Evolutionary conservation across 1,140 invertebrate genomes (phyloP).

Genomic region (Drosophila tropicalis): DNA sequence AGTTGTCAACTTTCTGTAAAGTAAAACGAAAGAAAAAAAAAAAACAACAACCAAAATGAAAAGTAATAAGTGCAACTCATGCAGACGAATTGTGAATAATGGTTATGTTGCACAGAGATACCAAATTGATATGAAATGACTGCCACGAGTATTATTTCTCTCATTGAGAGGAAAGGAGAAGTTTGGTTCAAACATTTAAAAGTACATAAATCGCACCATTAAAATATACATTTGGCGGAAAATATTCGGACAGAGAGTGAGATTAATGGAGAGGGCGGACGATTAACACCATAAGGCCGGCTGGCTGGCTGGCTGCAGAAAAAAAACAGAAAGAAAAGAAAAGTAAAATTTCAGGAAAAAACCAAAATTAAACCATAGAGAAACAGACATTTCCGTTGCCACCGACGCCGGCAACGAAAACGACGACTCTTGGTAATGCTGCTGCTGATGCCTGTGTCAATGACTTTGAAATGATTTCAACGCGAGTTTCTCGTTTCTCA

Average conservation of each 20-base stretch:
- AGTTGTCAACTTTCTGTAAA: constrained; percentile 66
- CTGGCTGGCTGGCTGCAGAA: constrained; percentile 8
- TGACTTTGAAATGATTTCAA: constrained; percentile 78
- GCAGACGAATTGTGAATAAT: constrained; percentile 18
- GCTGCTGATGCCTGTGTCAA: constrained; percentile 54
- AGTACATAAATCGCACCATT: constrained; percentile 20
- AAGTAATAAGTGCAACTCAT: constrained; percentile 38
- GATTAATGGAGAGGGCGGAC: constrained; percentile 31
- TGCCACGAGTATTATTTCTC: neutral
- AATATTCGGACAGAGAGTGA: constrained; percentile 23
- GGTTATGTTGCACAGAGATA: neutral
- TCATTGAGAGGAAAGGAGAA: neutral
- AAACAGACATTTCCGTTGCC: constrained; percentile 31
- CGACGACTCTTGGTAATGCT: constrained; percentile 14
- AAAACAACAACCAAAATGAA: constrained; percentile 2
- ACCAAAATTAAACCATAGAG: constrained; percentile 43
- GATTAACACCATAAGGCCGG: constrained; percentile 1
- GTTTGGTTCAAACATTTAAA: constrained; percentile 3
- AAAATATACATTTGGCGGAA: constrained; percentile 19
- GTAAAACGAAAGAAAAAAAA: no score
- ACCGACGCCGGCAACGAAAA: neutral
- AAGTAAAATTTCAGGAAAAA: constrained; percentile 72
- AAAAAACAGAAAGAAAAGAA: constrained; percentile 72
- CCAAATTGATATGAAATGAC: constrained; percentile 19
- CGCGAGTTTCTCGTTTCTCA: constrained; percentile 71